Evolutionary conservation across 2,113 vertebrate species (phyloP).

Genomic region (Pelusios castaneus): DNA sequence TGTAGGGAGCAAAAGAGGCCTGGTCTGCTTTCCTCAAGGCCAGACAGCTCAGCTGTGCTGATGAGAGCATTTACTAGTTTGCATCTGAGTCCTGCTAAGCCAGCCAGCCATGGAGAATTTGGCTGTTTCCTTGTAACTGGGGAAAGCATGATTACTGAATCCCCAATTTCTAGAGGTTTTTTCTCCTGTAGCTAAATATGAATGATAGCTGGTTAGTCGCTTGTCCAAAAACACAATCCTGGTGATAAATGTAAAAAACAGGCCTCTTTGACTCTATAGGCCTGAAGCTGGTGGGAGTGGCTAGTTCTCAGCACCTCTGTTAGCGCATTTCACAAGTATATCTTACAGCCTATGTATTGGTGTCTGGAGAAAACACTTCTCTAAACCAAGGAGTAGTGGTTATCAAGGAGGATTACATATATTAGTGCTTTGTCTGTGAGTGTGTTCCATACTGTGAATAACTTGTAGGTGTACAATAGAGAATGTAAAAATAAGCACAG

Average conservation of each 20-base stretch:
- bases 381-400: not conserved
- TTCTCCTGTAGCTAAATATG: accelerated
- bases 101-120: not conserved
- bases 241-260: not conserved
- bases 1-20: not conserved
- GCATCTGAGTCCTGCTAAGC: not conserved
- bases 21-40: not conserved
- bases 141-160: accelerated
- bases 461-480: no score
- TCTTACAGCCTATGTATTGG: not conserved
- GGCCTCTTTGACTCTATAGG: not conserved
- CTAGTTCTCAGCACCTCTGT: not conserved
- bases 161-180: not conserved
- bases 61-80: accelerated
- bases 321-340: not conserved
- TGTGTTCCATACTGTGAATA: no score
- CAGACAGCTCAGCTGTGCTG: not conserved
- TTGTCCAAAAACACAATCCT: accelerated
- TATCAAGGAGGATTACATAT: not conserved
- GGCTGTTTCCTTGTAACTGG: not conserved
- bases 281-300: not conserved
- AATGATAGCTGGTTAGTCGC: not conserved
- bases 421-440: no score
- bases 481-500: no score
- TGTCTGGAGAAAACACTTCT: not conserved